Conservation (phyloP, 2,797 vertebrate species). For the Chiroxiphia lanceolata region DNA sequence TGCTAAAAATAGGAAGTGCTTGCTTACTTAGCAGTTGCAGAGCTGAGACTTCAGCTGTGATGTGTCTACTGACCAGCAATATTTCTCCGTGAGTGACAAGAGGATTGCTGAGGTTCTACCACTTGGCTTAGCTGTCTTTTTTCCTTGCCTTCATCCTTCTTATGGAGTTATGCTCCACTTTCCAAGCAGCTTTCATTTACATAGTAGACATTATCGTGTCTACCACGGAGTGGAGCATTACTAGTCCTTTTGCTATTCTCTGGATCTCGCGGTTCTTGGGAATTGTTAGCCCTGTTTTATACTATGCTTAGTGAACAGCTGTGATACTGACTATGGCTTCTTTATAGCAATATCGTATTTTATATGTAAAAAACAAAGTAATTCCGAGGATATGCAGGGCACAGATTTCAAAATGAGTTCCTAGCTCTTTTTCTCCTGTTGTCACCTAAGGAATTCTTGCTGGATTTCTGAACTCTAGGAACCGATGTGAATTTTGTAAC, state of each 20-base stretch:
- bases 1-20: not conserved
- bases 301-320: not conserved
- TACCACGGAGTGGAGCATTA: accelerated
- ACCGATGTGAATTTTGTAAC: not conserved
- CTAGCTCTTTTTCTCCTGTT: not conserved
- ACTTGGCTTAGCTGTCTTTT: not conserved
- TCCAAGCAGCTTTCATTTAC: not conserved
- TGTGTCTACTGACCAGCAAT: not conserved
- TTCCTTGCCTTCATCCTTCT: not conserved
- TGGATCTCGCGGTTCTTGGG: not conserved
- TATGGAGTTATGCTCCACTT: not conserved
- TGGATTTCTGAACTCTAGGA: not conserved
- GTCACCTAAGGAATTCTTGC: not conserved
- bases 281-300: not conserved
- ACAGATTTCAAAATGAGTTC: not conserved
- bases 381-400: not conserved
- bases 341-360: not conserved
- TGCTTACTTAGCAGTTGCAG: not conserved
- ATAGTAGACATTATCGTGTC: not conserved
- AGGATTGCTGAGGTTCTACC: not conserved
- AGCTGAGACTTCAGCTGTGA: not conserved
- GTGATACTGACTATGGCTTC: not conserved
- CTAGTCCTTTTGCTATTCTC: not conserved
- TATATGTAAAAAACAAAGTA: not conserved
- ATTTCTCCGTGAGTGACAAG: not conserved